Base-by-base conservation (phyloP, 1,140 invertebrate species). In the Drosophila carrolli region DNA sequence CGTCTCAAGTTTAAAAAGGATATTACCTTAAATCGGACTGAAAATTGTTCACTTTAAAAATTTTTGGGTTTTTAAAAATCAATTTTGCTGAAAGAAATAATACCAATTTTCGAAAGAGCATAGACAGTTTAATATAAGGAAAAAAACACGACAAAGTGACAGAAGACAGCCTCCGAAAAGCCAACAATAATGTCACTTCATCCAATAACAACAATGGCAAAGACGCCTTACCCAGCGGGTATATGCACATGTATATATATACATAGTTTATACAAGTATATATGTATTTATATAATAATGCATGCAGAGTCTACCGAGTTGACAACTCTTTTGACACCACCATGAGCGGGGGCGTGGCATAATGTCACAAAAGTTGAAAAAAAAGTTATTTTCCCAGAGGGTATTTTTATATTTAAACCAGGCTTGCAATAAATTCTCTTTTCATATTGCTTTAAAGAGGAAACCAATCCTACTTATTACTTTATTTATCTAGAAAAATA, bases 251-350 rank as follows among this genome's bases (percentile, higher is more conserved):
- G 7, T 7, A 32, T 16, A 19, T 44, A n/a, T 16, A 2, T 46
- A 57, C 41, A 37, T 40, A 67, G 19, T 19, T 44, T n/a, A 51
- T 65, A 35, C 38, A 53, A 19, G 7, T 38, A 46, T 2, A 16
- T 16, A 16, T 6, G 10, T 29, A 47, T n/a, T 10, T 57, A 16
- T 46, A 37, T 35, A 4, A 67, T 35, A 16, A 43, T 41, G 7
- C 19, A 62, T 63, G 14, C 11, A 35, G 27, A 19, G 13, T 38
- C 13, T 29, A 47, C n/a, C 8, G 32, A 68, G 62, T 38, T 54
- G 66, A 68, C 62, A 68, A 68, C 48, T 56, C 66, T 68, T 70
- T 70, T 70, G 66, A 68, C 66, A 68, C 43, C 37, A 38, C 29
- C 23, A 46, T 27, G 29, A 46, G 46, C 27, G 37, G 59, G 35